A percentile compares a stretch with the other conserved stretches of the same genome.
phyloP scores from a whole-genome alignment of 1,140 invertebrate species.

The Bombus impatiens region DNA sequence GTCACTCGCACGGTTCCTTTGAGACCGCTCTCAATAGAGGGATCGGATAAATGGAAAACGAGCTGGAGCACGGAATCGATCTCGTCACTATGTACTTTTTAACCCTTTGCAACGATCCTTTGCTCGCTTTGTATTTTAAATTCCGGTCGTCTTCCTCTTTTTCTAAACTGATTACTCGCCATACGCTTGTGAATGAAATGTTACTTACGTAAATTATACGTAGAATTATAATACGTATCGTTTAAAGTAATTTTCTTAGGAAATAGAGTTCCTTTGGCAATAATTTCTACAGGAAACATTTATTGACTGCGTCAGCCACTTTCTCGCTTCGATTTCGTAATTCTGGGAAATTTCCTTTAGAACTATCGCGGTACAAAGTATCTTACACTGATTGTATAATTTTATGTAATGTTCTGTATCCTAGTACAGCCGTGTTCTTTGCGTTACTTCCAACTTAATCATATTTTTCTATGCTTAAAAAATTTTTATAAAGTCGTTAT shows the following conservation, averaged over 20 bases:
- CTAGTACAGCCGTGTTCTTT: too few relatives aligned
- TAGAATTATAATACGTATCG: neutral
- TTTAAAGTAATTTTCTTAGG: neutral
- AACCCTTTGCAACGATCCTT: neutral
- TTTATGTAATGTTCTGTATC: too few relatives aligned
- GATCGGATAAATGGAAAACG: conserved; percentile 34
- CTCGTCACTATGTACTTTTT: neutral
- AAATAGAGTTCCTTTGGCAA: neutral
- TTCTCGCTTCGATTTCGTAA: too few relatives aligned
- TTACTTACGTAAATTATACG: neutral
- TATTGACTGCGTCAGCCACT: too few relatives aligned
- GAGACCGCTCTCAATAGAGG: conserved; percentile 14
- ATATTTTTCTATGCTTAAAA: too few relatives aligned
- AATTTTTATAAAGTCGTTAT: too few relatives aligned
- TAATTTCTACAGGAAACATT: neutral
- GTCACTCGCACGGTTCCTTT: conserved; percentile 63
- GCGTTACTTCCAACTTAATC: too few relatives aligned
- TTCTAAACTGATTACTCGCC: neutral
- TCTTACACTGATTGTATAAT: too few relatives aligned
- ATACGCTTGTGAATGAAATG: neutral
- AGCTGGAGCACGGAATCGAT: conserved; percentile 21
- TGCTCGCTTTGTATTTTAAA: neutral
- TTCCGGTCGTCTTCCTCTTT: neutral
- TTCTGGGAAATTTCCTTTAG: too few relatives aligned
- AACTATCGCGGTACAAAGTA: too few relatives aligned